Evolutionary conservation across 92 coral and sea anemone genomes (phyloP), one percentile per base, ranked within the genome.

Genomic region (Umimayanthus kanabou): DNA sequence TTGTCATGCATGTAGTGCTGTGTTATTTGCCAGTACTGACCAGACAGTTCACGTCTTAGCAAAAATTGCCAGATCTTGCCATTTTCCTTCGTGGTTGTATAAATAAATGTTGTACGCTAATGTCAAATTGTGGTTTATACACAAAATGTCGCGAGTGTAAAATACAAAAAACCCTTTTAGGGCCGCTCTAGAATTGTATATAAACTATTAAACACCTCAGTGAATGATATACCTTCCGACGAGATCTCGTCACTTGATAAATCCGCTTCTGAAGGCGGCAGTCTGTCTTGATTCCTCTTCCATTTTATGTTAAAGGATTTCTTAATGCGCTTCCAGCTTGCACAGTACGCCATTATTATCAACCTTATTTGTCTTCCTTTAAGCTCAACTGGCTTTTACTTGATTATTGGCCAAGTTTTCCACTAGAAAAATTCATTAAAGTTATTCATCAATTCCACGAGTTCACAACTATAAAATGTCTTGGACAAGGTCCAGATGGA

Each of bases 281-380:
- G 49, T n/a, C 86, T 58, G 86, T 70, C 22, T 8, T 15, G 81
- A 78, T 78, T 47, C 9, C 81, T 78, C 39, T 78, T 47, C 81
- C 81, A 78, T 47, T 15, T 78, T 9, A 45, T 42, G 64, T 47
- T 78, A 50, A 78, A 81, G 6, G 74, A 45, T 80, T 80, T 39
- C 76, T 42, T 70, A 4, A 81, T 81, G 43, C 28, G 18, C 28
- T 29, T 81, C 50, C 75, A 64, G 74, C 28, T 81, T 16, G 76
- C 74, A 70, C 73, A 81, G 53, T 23, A 37, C 49, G 73, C 76
- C 76, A 64, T 64, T 33, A 25, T 73, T 14, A 50, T 39, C 75
- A 53, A 57, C 74, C 7, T 11, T 39, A 37, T 9, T 43, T 33
- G 37, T 47, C 75, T 80, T 20, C 23, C 23, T 26, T n/a, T 29